Percentiles rank a stretch among this genome's conserved stretches.
These are phyloP conservation scores for Gila robusta DNA, from an alignment of 2,797 vertebrate species.

Conservation along the genomic window DNA sequence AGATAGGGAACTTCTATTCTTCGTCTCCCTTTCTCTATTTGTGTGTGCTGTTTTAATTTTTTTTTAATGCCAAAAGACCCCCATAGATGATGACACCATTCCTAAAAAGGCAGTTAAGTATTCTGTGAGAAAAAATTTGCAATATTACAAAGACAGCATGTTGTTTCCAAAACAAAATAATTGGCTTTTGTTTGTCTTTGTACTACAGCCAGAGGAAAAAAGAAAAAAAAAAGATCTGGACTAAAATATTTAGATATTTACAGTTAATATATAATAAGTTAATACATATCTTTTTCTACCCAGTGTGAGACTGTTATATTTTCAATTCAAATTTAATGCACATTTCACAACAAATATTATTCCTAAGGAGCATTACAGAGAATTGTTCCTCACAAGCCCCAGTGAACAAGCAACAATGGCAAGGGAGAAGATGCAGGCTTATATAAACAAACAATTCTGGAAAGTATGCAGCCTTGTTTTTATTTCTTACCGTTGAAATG, in stretches of 20 bases:
- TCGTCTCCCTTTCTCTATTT: not conserved
- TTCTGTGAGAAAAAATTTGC: not conserved
- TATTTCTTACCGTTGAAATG: not conserved
- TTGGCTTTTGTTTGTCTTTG: not conserved
- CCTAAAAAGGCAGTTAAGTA: not conserved
- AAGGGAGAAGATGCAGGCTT: not conserved
- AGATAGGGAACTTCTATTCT: not conserved
- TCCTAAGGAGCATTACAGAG: not conserved
- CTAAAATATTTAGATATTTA: not conserved
- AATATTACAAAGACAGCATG: not conserved
- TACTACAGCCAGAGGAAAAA: not conserved
- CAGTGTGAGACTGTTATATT: not conserved
- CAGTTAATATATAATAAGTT: not conserved
- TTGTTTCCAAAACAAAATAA: not conserved
- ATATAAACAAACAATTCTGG: not conserved
- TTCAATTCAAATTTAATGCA: not conserved
- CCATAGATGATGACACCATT: not conserved
- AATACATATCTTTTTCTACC: not conserved
- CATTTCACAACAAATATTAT: constrained; percentile 4
- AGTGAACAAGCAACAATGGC: not conserved
- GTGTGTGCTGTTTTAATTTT: not conserved
- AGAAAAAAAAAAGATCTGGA: not conserved
- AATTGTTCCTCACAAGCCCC: not conserved
- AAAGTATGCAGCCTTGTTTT: not conserved
- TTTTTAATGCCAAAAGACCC: not conserved